Conservation (phyloP, 2,888 invertebrate genomes). For the Nysson spinosus region DNA sequence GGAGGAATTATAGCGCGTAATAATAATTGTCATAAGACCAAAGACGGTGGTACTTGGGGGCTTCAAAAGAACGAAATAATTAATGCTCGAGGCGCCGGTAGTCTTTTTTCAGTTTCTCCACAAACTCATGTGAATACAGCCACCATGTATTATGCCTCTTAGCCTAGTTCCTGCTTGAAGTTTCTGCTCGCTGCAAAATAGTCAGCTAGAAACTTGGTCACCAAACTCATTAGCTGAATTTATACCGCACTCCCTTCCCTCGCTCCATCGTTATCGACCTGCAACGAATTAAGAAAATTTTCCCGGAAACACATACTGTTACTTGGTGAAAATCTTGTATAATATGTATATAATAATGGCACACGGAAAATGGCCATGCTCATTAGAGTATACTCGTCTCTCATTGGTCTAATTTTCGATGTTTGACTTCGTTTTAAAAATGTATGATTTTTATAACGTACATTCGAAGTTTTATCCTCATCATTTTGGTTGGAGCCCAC, state of each 20-base stretch:
- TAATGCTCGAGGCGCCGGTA: conserved; percentile 66
- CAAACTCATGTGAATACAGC: conserved; percentile 4
- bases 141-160: not conserved
- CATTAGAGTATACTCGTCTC: conserved; percentile 1
- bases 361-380: conserved; percentile 21
- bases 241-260: conserved; percentile 18
- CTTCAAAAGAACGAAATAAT: conserved; percentile 69
- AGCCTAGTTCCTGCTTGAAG: too few species aligned
- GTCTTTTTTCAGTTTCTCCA: conserved; percentile 47
- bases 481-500: too few species aligned
- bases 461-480: too few species aligned
- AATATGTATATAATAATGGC: conserved; percentile 46
- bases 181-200: conserved; percentile 69
- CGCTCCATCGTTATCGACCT: conserved; percentile 57
- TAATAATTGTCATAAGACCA: conserved; percentile 57
- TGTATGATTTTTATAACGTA: not conserved
- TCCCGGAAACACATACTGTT: conserved; percentile 59
- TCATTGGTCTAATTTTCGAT: conserved; percentile 5
- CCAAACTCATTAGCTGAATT: conserved; percentile 61
- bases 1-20: conserved; percentile 43
- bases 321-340: conserved; percentile 46
- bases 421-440: not conserved
- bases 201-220: conserved; percentile 50
- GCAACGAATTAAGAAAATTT: conserved; percentile 65
- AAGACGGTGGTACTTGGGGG: conserved; percentile 39